Conservation (phyloP, 2,113 vertebrate species). For the Alligator sinensis region DNA sequence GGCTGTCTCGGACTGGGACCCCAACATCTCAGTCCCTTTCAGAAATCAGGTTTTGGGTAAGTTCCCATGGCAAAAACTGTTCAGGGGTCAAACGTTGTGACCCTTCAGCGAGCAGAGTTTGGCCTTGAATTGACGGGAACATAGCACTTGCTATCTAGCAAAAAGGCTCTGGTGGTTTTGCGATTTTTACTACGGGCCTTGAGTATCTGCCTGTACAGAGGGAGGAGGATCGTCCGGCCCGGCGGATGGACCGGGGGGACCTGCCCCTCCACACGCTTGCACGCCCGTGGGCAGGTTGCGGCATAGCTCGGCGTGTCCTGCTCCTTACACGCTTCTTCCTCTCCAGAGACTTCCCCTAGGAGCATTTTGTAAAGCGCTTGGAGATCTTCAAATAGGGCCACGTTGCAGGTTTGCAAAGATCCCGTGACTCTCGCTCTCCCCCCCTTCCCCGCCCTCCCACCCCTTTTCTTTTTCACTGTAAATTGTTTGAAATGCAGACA, state of each 20-base stretch:
- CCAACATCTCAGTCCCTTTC: neutral
- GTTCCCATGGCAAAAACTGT: slow-evolving; percentile 28
- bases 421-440: neutral
- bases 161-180: neutral
- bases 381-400: neutral
- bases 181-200: neutral
- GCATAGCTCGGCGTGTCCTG: neutral
- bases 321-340: neutral
- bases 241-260: neutral
- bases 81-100: slow-evolving; percentile 40
- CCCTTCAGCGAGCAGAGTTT: neutral
- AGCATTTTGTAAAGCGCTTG: neutral
- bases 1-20: neutral
- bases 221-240: no score
- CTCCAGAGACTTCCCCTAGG: rapidly evolving
- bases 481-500: slow-evolving; percentile 68
- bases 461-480: slow-evolving; percentile 49
- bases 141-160: slow-evolving; percentile 14
- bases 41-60: neutral
- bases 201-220: no score
- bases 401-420: slow-evolving; percentile 27
- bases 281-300: neutral
- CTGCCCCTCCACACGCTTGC: neutral
- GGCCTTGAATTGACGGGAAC: neutral
- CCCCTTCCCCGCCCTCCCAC: neutral